Conservation (phyloP, 1,140 invertebrate genomes). For the Ditylenchus dipsaci region DNA sequence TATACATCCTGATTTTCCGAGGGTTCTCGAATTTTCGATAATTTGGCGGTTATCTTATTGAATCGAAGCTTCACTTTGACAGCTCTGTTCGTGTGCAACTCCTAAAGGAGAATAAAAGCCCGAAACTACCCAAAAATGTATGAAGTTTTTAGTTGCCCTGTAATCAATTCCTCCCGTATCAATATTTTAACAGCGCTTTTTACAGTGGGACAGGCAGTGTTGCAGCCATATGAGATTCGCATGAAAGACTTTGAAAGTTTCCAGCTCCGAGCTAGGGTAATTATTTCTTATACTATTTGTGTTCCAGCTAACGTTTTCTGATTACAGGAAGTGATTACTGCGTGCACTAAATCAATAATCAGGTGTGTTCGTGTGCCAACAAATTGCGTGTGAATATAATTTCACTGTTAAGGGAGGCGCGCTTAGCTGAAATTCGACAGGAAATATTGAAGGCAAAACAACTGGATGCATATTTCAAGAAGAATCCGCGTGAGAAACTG, state of each 20-base stretch:
- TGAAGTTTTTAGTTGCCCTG: too few relatives aligned
- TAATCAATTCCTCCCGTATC: too few relatives aligned
- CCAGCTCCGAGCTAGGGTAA: conserved; percentile 75
- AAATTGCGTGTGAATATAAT: too few relatives aligned
- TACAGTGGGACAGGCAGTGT: conserved; percentile 59
- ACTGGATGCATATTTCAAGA: conserved; percentile 88
- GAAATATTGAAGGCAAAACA: conserved; percentile 88
- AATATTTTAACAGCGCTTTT: conserved; percentile 19
- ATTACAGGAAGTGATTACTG: conserved; percentile 78
- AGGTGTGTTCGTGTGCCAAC: conserved; percentile 82
- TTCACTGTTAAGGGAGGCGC: too few relatives aligned
- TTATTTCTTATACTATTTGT: too few relatives aligned
- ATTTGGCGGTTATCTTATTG: too few relatives aligned
- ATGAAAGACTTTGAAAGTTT: conserved; percentile 92
- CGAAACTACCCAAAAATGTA: too few relatives aligned
- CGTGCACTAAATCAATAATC: conserved; percentile 83
- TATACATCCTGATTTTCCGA: too few relatives aligned
- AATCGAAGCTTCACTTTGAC: too few relatives aligned
- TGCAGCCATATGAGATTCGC: conserved; percentile 83
- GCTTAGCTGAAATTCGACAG: conserved; percentile 83
- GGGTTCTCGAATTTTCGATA: too few relatives aligned
- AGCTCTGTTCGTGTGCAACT: too few relatives aligned
- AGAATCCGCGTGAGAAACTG: conserved; percentile 83
- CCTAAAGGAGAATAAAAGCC: too few relatives aligned
- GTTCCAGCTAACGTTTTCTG: neutral